These are phyloP conservation scores for Gryllus bimaculatus DNA, from an alignment of 1,140 invertebrate species.

Conservation along the genomic window DNA sequence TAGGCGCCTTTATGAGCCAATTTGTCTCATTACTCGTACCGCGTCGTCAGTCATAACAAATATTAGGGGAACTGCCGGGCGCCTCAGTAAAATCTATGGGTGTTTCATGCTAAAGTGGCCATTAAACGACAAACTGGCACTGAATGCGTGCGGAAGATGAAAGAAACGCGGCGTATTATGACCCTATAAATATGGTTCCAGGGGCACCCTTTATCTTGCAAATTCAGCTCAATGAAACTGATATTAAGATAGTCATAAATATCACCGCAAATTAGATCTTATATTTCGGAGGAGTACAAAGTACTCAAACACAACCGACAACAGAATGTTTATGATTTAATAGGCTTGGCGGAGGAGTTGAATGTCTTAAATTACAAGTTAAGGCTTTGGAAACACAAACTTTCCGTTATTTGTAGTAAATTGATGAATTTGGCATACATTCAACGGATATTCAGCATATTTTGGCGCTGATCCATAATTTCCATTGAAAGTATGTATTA, in stretches of 20 bases:
- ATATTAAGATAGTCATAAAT: background rate
- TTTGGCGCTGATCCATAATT: no score
- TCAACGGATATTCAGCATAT: no score
- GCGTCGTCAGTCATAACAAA: slow-evolving; percentile 3
- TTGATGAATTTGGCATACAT: no score
- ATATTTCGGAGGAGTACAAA: no score
- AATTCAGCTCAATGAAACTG: background rate
- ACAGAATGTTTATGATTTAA: no score
- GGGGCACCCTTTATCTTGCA: background rate
- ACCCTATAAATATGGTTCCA: background rate
- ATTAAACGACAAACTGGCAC: background rate
- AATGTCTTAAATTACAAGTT: no score
- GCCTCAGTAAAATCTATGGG: background rate
- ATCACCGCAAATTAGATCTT: background rate
- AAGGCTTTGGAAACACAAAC: no score
- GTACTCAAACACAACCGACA: no score
- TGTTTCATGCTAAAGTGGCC: background rate
- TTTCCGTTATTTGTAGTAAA: no score
- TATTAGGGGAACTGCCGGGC: background rate
- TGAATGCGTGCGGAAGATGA: background rate
- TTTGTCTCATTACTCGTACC: background rate
- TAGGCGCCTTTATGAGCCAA: background rate
- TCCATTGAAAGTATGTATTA: no score
- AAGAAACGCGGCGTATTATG: background rate
- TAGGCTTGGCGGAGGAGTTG: no score